Evolutionary conservation across 2,113 vertebrate genomes (phyloP).

Genomic region (Dissostichus mawsoni): DNA sequence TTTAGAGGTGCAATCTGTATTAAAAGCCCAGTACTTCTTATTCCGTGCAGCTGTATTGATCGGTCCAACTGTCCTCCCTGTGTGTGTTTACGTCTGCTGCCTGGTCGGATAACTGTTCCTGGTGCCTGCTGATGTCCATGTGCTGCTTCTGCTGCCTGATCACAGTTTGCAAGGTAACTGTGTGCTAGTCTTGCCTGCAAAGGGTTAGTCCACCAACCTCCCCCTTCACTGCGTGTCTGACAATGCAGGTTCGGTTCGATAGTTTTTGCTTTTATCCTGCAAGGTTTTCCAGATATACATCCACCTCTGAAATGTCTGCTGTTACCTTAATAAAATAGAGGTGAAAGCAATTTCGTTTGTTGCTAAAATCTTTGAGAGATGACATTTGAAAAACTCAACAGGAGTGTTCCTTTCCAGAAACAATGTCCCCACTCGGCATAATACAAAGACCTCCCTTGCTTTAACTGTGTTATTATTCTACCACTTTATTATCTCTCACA

Average conservation of each 20-base stretch:
- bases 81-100: slow-evolving; percentile 61
- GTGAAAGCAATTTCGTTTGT: slow-evolving; percentile 17
- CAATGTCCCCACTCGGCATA: neutral
- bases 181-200: slow-evolving; percentile 10
- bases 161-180: slow-evolving; percentile 49
- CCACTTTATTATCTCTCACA: neutral
- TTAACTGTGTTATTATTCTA: neutral
- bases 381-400: slow-evolving; percentile 8
- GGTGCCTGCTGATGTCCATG: slow-evolving; percentile 44
- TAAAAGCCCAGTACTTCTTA: slow-evolving; percentile 63
- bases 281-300: slow-evolving; percentile 18
- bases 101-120: slow-evolving; percentile 66
- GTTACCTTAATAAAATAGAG: slow-evolving; percentile 19
- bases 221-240: neutral
- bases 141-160: slow-evolving; percentile 32
- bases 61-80: slow-evolving; percentile 50
- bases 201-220: neutral
- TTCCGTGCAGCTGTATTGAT: slow-evolving; percentile 72
- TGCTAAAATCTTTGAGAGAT: slow-evolving; percentile 7
- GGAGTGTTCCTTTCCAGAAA: slow-evolving; percentile 19
- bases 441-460: neutral
- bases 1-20: slow-evolving; percentile 75
- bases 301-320: slow-evolving; percentile 14
- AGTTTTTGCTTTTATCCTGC: slow-evolving; percentile 8
- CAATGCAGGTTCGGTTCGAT: neutral